Percentiles rank a stretch among this genome's conserved stretches.
Evolutionary conservation across 2,888 invertebrate genomes (phyloP).

Genomic region (Hydraecia micacea): DNA sequence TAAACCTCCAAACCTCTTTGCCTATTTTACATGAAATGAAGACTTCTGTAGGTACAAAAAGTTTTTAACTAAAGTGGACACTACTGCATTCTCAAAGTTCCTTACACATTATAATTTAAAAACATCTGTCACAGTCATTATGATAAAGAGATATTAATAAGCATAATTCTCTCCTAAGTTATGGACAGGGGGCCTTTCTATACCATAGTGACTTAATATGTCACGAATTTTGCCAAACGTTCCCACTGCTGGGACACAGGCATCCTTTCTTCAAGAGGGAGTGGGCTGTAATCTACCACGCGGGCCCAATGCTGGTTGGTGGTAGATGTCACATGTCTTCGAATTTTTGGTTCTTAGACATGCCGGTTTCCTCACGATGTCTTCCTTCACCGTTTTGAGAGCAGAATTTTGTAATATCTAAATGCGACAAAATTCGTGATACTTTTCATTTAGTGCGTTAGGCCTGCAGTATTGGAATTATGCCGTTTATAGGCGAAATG

Average conservation of each 20-base stretch:
- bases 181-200: neutral
- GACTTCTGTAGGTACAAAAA: conserved; percentile 6
- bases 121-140: conserved; percentile 8
- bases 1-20: neutral
- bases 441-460: neutral
- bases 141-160: conserved; percentile 40
- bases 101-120: conserved; percentile 7
- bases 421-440: conserved; percentile 4
- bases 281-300: neutral
- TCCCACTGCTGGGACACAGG: neutral
- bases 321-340: neutral
- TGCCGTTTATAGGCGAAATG: neutral
- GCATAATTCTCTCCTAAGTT: conserved; percentile 38
- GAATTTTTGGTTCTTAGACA: neutral
- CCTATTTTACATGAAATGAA: neutral
- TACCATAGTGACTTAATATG: neutral
- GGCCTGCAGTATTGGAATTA: neutral
- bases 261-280: neutral
- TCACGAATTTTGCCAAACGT: neutral
- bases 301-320: neutral
- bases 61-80: neutral
- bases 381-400: neutral
- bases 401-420: neutral
- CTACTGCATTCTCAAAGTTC: conserved; percentile 10
- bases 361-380: neutral